These are phyloP conservation scores for Pogoniulus pusillus DNA, from an alignment of 2,797 vertebrate species.

Conservation along the genomic window DNA sequence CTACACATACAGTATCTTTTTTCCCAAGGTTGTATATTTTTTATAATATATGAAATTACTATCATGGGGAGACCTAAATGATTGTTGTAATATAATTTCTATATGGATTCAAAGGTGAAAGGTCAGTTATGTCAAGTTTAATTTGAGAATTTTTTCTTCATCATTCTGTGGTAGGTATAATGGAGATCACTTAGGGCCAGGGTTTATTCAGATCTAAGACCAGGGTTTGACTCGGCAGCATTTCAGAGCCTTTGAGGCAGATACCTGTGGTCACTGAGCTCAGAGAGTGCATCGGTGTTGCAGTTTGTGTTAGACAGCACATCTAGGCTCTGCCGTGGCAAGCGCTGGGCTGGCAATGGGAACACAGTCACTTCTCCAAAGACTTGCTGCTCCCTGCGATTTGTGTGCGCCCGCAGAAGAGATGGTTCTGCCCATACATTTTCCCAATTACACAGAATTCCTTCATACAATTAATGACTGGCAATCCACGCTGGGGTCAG, in stretches of 20 bases:
- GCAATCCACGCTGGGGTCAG: neutral
- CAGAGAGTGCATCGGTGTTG: fast-evolving
- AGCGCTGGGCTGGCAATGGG: fast-evolving
- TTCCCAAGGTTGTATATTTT: neutral
- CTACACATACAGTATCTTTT: neutral
- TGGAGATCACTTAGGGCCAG: neutral
- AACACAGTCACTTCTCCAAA: fast-evolving
- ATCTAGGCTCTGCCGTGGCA: fast-evolving
- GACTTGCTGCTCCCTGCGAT: fast-evolving
- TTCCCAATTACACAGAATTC: fast-evolving
- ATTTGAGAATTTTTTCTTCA: neutral
- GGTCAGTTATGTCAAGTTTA: neutral
- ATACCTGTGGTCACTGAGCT: fast-evolving
- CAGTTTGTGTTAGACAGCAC: fast-evolving
- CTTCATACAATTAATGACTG: fast-evolving
- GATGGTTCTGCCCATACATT: fast-evolving
- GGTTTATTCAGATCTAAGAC: neutral
- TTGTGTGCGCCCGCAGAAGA: fast-evolving
- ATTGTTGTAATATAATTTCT: constrained; percentile 7
- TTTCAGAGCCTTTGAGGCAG: neutral
- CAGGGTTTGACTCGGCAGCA: neutral
- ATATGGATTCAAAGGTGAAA: neutral
- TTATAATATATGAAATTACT: neutral
- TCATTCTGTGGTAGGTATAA: neutral
- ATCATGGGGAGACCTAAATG: neutral